phyloP scores from a whole-genome alignment of 2,797 vertebrate species.

The Rhincodon typus region DNA sequence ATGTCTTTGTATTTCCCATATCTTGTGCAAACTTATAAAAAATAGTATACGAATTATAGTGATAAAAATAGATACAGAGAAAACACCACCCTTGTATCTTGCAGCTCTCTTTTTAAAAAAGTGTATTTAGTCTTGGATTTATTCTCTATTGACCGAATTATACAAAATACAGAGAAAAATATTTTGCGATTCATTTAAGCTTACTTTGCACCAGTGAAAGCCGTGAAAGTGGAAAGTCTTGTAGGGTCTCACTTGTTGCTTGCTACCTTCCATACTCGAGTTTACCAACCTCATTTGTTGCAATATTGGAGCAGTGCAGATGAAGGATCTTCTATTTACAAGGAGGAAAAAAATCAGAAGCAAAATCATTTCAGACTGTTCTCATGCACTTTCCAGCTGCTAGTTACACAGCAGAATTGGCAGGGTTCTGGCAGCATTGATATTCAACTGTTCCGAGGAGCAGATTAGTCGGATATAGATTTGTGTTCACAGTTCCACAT shows the following conservation, averaged over 20 bases:
- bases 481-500: background rate
- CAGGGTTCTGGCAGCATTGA: background rate
- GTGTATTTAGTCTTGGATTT: background rate
- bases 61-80: constrained; percentile 38
- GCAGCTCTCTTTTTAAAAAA: background rate
- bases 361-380: background rate
- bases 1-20: background rate
- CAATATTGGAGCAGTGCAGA: background rate
- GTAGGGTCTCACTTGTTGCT: background rate
- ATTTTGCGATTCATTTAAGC: background rate
- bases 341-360: background rate
- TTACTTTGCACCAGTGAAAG: background rate
- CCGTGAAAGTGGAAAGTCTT: background rate
- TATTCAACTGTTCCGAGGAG: background rate
- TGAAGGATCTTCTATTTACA: background rate
- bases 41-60: constrained; percentile 48
- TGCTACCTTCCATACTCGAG: background rate
- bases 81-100: background rate
- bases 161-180: background rate
- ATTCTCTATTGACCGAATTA: background rate
- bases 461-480: background rate
- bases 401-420: background rate
- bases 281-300: background rate
- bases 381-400: constrained; percentile 1
- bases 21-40: background rate